phyloP scores from a whole-genome alignment of 2,113 vertebrate genomes.

The Aegithalos caudatus region DNA sequence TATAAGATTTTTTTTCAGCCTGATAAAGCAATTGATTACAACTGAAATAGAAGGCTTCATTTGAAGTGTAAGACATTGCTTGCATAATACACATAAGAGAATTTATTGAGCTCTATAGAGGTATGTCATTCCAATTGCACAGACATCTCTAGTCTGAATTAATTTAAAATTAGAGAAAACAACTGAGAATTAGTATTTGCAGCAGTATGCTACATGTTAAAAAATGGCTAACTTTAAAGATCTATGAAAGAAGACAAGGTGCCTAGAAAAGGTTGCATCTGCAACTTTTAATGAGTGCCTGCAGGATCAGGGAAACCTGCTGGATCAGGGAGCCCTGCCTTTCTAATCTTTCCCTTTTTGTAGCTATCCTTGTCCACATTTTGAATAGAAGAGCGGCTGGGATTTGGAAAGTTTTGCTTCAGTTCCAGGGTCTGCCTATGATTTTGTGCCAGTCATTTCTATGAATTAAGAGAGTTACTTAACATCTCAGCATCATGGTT shows the following conservation, averaged over 20 bases:
- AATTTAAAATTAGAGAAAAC: neutral
- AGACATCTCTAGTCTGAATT: neutral
- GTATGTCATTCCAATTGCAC: neutral
- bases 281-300: neutral
- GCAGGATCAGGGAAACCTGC: neutral
- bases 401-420: neutral
- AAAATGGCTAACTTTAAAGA: neutral
- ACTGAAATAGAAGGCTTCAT: neutral
- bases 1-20: neutral
- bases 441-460: neutral
- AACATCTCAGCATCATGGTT: rapidly evolving
- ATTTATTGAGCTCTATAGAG: neutral
- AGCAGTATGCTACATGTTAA: neutral
- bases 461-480: neutral
- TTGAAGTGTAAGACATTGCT: neutral
- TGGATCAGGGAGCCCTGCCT: neutral
- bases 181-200: neutral
- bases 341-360: neutral
- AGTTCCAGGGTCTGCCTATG: neutral
- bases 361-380: neutral
- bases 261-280: neutral
- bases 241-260: neutral
- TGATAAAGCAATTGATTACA: neutral
- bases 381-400: neutral
- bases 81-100: neutral